Conservation (phyloP, 2,888 invertebrate genomes). For the Drosophila eohydei region DNA sequence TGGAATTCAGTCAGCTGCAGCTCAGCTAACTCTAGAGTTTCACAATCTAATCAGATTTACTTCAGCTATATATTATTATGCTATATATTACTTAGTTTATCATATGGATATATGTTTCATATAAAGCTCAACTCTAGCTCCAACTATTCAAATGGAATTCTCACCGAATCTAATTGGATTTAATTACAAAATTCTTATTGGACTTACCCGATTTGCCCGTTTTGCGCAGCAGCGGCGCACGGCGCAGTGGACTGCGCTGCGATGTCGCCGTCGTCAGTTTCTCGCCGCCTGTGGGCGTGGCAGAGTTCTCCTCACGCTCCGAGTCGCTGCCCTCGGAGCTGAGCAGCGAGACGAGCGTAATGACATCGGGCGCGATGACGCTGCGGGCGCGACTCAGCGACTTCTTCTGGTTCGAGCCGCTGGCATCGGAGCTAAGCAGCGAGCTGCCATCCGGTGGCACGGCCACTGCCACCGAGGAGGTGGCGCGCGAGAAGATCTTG, state of each 20-base stretch:
- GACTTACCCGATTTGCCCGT: slow-evolving; percentile 84
- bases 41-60: no score
- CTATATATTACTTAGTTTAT: no score
- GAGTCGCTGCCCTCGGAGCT: slow-evolving; percentile 89
- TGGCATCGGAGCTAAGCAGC: slow-evolving; percentile 35
- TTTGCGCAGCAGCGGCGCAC: slow-evolving; percentile 83
- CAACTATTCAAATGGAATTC: no score
- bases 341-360: slow-evolving; percentile 89
- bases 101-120: no score
- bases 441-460: slow-evolving; percentile 33
- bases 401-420: slow-evolving; percentile 58
- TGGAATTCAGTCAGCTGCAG: no score
- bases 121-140: no score
- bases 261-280: slow-evolving; percentile 36
- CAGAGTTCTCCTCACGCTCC: slow-evolving; percentile 85
- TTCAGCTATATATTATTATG: no score
- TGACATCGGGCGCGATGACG: slow-evolving; percentile 85
- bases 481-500: slow-evolving; percentile 74
- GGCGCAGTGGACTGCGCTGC: slow-evolving; percentile 70
- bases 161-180: not conserved
- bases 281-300: slow-evolving; percentile 46
- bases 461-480: slow-evolving; percentile 52
- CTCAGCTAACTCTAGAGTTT: no score
- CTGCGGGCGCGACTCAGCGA: slow-evolving; percentile 79
- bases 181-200: not conserved